Evolutionary conservation across 2,888 invertebrate genomes (phyloP), one percentile per base, ranked within the genome.

Genomic region (Cybosia mesomella): DNA sequence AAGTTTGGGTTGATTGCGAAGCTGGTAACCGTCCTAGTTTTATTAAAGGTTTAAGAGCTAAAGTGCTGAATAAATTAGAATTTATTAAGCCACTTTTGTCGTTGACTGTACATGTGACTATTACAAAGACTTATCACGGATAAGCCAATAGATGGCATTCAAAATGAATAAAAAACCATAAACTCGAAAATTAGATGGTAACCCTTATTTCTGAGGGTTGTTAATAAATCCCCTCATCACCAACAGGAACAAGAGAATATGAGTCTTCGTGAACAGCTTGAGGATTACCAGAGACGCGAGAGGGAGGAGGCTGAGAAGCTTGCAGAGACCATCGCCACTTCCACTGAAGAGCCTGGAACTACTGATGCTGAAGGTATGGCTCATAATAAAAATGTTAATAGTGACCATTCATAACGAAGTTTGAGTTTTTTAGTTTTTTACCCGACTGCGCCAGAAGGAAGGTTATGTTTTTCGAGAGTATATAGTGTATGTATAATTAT

Each of bases 171-270:
- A n/a, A n/a, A n/a, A n/a, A n/a, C n/a, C n/a, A n/a, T n/a, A n/a
- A n/a, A n/a, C n/a, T n/a, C n/a, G n/a, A n/a, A n/a, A n/a, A n/a
- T n/a, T n/a, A 18, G 4, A 18, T 39, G 15, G 3, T 39, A 39
- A 15, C 5, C 15, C 5, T 43, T 43, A 7, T 43, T 15, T 18
- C 15, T 43, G 43, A 18, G 15, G 43, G 15, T 18, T 43, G 18
- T 43, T 7, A 43, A 0, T 18, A 7, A 49, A n/a, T 49, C 9
- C n/a, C 2, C 9, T 32, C 1, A n/a, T n/a, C 7, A 10, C 10
- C 53, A 53, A 39, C 78, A 96, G 96, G 95, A 95, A 89, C 92
- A 95, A 86, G 96, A 96, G 87, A 96, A 96, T 77, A 92, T 92
- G 71, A 92, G 94, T 8, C 89, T 96, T 1, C 94, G 95, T 0